Evolutionary conservation across 2,797 vertebrate genomes (phyloP), one percentile per base, ranked within the genome.

Genomic region (Meriones psammophilus): DNA sequence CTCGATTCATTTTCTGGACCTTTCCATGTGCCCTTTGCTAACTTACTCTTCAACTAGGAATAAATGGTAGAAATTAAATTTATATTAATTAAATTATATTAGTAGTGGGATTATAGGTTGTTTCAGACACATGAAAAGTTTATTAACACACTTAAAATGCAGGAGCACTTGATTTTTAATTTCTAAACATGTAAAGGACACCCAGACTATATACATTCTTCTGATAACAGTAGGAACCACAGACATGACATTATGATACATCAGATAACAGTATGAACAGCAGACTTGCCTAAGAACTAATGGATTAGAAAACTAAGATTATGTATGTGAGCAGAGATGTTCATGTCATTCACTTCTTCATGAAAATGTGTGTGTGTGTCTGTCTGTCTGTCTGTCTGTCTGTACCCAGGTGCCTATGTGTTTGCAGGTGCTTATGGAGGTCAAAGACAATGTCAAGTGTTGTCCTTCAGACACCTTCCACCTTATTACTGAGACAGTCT

Each of bases 11-110:
- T 60, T 92, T 96, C 64, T 68, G 18, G 18, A 56, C 68, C 36
- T 84, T 93, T 94, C 92, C n/a, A 96, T 68, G 54, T 93, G 10
- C 24, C 92, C 81, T 58, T 81, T 81, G 28, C 62, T 64, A 87
- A 93, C 95, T 85, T 2, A 88, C 17, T 56, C 56, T 93, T 92
- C 17, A 71, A 76, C 50, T 74, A 58, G 78, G 17, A 76, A 85
- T 88, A 83, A 83, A 36, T 80, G 39, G 15, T 42, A 46, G 26
- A 64, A 3, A 33, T 42, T 26, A 5, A 42, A 42, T 42, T 5
- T 42, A 42, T 42, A 42, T 42, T 42, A 5, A 33, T 42, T 26
- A 68, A 87, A 92, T 86, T 58, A 86, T 74, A 94, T 71, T 89
- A 71, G 30, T 56, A 76, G 60, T 88, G 78, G 17, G 42, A 42